Evolutionary conservation across 1,140 invertebrate genomes (phyloP), one percentile per base, ranked within the genome.

Genomic region (Dendrolimus kikuchii): DNA sequence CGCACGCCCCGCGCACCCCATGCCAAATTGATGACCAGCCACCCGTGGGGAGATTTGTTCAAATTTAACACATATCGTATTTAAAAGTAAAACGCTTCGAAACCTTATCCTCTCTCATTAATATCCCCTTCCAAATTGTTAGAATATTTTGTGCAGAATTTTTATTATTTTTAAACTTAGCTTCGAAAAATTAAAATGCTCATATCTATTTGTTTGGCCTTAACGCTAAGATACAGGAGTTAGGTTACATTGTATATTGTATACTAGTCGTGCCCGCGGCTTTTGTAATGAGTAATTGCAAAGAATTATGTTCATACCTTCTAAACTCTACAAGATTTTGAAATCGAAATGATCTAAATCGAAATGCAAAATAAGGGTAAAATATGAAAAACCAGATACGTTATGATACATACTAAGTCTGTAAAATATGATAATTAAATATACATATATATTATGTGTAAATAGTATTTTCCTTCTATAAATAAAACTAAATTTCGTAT

Each of bases 61-160:
- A 77, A 83, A 83, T 81, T 81, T 81, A 81, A 81, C 80, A 82
- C 71, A 83, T 81, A 84, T 84, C 81, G 75, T 79, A 79, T 81
- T 81, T 81, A 77, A 80, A 78, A 81, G 74, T 78, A 74, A 74
- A 80, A 74, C 64, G 68, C 46, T 71, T 63, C 57, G 49, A 59
- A 66, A 69, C 63, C 71, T 68, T 71, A 72, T 68, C 64, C 71
- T 63, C 59, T 54, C 67, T 77, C 69, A 77, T 76, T 77, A 80
- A 72, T 74, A 70, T 76, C 65, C 70, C 62, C 68, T 71, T 70
- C 64, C 52, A 71, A 72, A 68, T 65, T 71, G 55, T 65, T 59
- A 54, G 50, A 57, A 58, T 59, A 65, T 56, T 60, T 65, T 39
- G 51, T 48, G 38, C 8, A 7, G 45, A 57, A 23, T 57, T 58